A percentile compares a stretch with the other conserved stretches of the same genome.
Evolutionary conservation across 2,113 vertebrate species (phyloP).

Genomic region (Nothoprocta perdicaria): DNA sequence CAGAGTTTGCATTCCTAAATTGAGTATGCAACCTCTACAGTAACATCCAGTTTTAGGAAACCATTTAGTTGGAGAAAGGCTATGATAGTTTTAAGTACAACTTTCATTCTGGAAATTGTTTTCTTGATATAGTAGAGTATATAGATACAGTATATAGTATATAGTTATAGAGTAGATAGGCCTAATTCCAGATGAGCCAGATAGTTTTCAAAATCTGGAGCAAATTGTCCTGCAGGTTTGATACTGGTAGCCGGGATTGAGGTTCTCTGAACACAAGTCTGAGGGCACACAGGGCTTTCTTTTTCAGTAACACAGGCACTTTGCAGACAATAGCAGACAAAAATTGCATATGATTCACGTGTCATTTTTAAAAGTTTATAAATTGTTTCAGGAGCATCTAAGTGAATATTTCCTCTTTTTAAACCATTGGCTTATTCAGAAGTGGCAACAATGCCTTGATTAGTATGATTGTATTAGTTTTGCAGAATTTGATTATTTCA

Average conservation of each 20-base stretch:
- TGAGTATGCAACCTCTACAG: background rate
- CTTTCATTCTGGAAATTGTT: background rate
- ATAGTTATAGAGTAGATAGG: background rate
- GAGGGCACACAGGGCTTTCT: background rate
- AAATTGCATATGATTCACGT: background rate
- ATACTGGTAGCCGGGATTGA: background rate
- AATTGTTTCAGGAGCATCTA: background rate
- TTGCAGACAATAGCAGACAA: background rate
- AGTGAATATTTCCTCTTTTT: background rate
- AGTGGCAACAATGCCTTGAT: background rate
- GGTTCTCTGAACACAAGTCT: background rate
- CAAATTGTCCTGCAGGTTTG: background rate
- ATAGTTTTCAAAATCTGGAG: accelerated
- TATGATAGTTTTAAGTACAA: background rate
- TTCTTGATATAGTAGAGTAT: background rate
- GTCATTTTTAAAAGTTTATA: background rate
- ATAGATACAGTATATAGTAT: too few relatives aligned
- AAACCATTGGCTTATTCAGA: background rate
- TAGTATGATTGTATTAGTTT: background rate
- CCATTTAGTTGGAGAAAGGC: background rate
- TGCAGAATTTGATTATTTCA: background rate
- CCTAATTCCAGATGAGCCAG: background rate
- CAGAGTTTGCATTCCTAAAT: background rate
- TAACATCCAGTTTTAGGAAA: background rate
- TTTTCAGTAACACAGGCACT: background rate